Evolutionary conservation across 1,140 invertebrate genomes (phyloP), one percentile per base, ranked within the genome.

Genomic region (Aplysia californica): DNA sequence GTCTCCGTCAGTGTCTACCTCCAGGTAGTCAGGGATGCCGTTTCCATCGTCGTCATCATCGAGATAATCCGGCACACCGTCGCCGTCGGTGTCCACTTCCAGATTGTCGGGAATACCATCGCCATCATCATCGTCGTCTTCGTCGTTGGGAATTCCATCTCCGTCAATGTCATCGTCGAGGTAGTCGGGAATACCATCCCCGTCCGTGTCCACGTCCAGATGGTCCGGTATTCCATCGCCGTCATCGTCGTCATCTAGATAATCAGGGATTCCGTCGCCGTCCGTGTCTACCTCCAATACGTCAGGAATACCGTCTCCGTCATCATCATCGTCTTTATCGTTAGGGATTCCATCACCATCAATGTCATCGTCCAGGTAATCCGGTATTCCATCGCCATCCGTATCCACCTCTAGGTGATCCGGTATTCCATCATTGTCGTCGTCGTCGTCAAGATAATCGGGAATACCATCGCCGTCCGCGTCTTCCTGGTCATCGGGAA

Each of bases 351-450:
- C 85, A 75, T 85, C 84, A 35, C 82, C 82, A 61, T 87, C 84
- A 72, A n/a, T n/a, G 56, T 86, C 84, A 36, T 64, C 50, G 38
- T 86, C 82, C 26, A 72, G 38, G 23, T 78, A 35, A 69, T 87
- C 86, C 21, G 75, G 83, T 56, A 84, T 82, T 33, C 85, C 82
- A 83, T 85, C 82, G 38, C 78, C 79, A 79, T 85, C 82, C 23
- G 72, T 74, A 74, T 87, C 85, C 15, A 77, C 73, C 71, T 87
- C 85, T 31, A 79, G 69, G 41, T 83, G 56, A 72, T 88, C 84
- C 18, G 86, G 85, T 56, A 87, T 85, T 20, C 87, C 87, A 76
- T 88, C 86, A 74, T 72, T 73, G 76, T 87, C 83, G n/a, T n/a
- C n/a, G n/a, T n/a, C n/a, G n/a, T n/a, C n/a, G n/a, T n/a, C n/a